These are phyloP conservation scores for Diogma glabrata DNA, from an alignment of 2,888 invertebrate species.

Conservation along the genomic window DNA sequence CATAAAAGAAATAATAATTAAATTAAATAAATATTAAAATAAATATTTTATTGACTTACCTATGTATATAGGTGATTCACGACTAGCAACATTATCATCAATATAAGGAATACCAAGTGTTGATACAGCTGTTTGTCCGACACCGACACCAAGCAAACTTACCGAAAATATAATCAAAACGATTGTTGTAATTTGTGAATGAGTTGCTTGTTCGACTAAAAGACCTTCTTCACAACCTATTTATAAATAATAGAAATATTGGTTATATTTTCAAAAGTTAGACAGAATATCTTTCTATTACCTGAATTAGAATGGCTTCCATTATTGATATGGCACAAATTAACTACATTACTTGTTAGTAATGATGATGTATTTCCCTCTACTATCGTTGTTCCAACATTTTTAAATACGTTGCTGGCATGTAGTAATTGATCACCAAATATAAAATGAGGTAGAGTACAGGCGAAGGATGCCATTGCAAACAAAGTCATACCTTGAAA, in stretches of 20 bases:
- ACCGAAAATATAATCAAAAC: slow-evolving; percentile 81
- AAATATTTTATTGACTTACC: slow-evolving; percentile 43
- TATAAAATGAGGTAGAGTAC: slow-evolving; percentile 77
- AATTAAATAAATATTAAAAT: not conserved
- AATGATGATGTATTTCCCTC: no score
- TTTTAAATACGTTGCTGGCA: slow-evolving; percentile 28
- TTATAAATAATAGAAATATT: no score
- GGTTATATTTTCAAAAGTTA: slow-evolving; percentile 2
- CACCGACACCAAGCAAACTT: slow-evolving; percentile 76
- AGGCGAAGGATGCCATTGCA: slow-evolving; percentile 73
- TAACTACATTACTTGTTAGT: no score
- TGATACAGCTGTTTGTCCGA: slow-evolving; percentile 86
- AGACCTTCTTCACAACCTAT: slow-evolving; percentile 53
- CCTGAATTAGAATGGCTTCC: no score
- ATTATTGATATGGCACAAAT: no score
- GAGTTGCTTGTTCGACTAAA: slow-evolving; percentile 51
- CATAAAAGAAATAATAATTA: not conserved
- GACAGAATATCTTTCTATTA: no score
- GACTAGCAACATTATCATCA: slow-evolving; percentile 85
- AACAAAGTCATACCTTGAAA: slow-evolving; percentile 61
- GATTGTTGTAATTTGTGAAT: slow-evolving; percentile 65
- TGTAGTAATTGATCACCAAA: slow-evolving; percentile 60
- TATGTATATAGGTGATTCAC: slow-evolving; percentile 85
- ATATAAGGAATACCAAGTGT: slow-evolving; percentile 89
- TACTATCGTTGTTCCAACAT: no score